Percentiles rank a stretch among this genome's conserved stretches.
Conservation (phyloP, 2,888 invertebrate genomes). For the Stenodema calcarata region DNA sequence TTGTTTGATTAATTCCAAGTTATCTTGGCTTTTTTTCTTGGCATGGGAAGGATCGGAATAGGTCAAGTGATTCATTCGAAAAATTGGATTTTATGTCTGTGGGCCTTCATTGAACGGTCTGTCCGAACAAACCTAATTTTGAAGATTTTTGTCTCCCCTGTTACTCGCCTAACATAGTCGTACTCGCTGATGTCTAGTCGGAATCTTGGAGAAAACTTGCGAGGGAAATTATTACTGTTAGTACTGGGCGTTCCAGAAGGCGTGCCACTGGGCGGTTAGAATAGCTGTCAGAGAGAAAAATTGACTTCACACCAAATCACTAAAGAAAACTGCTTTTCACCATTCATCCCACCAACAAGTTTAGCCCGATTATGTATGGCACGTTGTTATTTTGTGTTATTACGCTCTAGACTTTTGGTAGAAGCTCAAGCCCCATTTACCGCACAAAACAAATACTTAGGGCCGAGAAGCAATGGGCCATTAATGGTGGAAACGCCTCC, state of each 20-base stretch:
- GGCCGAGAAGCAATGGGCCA: not conserved
- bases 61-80: no score
- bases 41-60: no score
- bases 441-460: slow-evolving; percentile 13
- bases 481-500: not conserved
- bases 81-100: no score
- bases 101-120: no score
- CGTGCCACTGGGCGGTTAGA: not conserved
- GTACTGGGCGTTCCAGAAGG: no score
- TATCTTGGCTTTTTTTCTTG: no score
- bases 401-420: not conserved
- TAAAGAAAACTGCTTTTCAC: slow-evolving; percentile 7
- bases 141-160: no score
- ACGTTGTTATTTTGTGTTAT: slow-evolving; percentile 31
- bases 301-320: slow-evolving; percentile 12
- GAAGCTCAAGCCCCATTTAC: not conserved
- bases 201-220: not conserved
- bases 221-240: not conserved
- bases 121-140: no score
- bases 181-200: no score
- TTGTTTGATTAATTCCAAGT: no score
- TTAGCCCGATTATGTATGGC: not conserved
- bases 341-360: slow-evolving; percentile 18
- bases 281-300: not conserved
- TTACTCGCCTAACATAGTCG: no score